Conservation (phyloP, 2,797 vertebrate species). For the Rhincodon typus region DNA sequence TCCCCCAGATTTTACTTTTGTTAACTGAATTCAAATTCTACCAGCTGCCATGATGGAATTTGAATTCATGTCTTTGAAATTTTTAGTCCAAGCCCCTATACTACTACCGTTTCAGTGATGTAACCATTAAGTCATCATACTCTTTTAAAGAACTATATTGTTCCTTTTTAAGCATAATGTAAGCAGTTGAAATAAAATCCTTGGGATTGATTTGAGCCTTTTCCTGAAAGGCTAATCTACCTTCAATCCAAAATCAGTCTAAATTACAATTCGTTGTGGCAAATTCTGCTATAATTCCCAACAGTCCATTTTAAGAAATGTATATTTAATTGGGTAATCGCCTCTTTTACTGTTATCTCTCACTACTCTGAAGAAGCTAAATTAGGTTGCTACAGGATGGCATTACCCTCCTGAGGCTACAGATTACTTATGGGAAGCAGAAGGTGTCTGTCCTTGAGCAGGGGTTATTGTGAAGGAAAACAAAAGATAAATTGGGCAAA, state of each 20-base stretch:
- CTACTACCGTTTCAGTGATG: no score
- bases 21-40: no score
- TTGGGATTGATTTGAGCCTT: background rate
- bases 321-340: background rate
- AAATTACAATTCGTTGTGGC: background rate
- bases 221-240: background rate
- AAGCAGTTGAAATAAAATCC: background rate
- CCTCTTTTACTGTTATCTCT: background rate
- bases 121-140: no score
- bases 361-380: background rate
- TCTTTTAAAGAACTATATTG: background rate
- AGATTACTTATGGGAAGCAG: background rate
- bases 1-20: background rate
- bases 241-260: background rate
- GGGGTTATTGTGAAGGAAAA: background rate
- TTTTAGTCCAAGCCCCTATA: no score
- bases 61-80: no score
- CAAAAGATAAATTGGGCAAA: background rate
- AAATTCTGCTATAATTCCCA: background rate
- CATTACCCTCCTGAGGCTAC: no score
- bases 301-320: background rate
- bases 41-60: no score
- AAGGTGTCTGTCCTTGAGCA: background rate
- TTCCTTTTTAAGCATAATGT: background rate
- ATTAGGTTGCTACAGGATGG: background rate